Conservation (phyloP, 2,113 vertebrate species). For the Colius striatus region DNA sequence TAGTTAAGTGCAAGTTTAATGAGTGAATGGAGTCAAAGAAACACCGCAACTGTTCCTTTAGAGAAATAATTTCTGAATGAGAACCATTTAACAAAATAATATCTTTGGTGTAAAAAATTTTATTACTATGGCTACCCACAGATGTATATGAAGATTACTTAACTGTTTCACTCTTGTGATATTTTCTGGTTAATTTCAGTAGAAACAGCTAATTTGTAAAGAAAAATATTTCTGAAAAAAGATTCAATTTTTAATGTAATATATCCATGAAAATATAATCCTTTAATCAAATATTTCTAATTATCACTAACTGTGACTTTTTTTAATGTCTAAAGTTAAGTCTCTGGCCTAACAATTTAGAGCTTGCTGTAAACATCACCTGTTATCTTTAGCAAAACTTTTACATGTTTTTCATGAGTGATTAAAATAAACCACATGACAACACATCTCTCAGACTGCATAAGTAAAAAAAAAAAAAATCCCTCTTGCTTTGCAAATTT, state of each 20-base stretch:
- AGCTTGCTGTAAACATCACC: background rate
- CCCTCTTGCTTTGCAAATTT: background rate
- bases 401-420: background rate
- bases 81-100: background rate
- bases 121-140: background rate
- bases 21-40: background rate
- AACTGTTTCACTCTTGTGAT: background rate
- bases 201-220: background rate
- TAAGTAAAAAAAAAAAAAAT: background rate
- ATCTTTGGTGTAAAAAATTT: background rate
- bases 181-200: background rate
- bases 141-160: accelerated
- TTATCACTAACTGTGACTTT: background rate
- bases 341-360: background rate
- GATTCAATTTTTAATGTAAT: background rate
- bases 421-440: background rate
- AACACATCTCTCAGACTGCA: background rate
- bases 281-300: background rate
- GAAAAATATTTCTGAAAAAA: background rate
- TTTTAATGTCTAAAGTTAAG: background rate
- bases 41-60: background rate
- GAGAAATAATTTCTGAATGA: background rate
- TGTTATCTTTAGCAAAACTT: background rate
- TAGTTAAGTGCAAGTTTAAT: background rate
- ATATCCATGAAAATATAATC: background rate